Evolutionary conservation across 2,888 invertebrate species (phyloP), one percentile per base, ranked within the genome.

Genomic region (Venusia cambrica): DNA sequence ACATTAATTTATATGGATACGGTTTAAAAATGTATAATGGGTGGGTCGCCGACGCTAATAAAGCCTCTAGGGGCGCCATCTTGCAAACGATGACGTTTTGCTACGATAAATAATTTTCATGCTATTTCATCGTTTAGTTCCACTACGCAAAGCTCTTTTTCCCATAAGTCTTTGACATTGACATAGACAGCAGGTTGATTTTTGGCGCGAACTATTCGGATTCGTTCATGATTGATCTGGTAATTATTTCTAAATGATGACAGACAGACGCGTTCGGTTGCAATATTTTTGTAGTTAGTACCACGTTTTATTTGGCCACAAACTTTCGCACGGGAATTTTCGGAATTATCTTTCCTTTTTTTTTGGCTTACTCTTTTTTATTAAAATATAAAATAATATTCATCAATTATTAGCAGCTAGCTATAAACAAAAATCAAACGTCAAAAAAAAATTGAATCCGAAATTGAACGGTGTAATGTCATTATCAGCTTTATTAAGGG

Each of bases 1-100:
- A 75, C 87, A 83, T 84, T 85, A 87, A 87, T 87, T 85, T 87
- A 85, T 87, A 85, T 84, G 83, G 84, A 78, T 81, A 84, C 83
- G 84, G 78, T 87, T 84, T 85, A 87, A 87, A 87, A 87, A 84
- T 84, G 81, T 83, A 85, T 84, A 87, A 85, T 83, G 76, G 76
- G 67, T 69, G 71, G 72, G 72, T 70, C 63, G 71, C 54, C 67
- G 64, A 61, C 74, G 66, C 83, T 87, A 87, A 87, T 87, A 81
- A 81, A 72, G 74, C 70, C 87, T 71, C 84, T 42, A 17, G 80
- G 81, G 54, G 46, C 47, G 61, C 54, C 60, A 58, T 61, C 58
- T 61, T 63, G 59, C 53, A 45, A 54, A 47, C 57, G 49, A 47
- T 54, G 57, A 57, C 43, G 55, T 69, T 73, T 71, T 66, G 61